Evolutionary conservation across 1,140 invertebrate genomes (phyloP), one percentile per base, ranked within the genome.

Genomic region (Pararge aegeria): DNA sequence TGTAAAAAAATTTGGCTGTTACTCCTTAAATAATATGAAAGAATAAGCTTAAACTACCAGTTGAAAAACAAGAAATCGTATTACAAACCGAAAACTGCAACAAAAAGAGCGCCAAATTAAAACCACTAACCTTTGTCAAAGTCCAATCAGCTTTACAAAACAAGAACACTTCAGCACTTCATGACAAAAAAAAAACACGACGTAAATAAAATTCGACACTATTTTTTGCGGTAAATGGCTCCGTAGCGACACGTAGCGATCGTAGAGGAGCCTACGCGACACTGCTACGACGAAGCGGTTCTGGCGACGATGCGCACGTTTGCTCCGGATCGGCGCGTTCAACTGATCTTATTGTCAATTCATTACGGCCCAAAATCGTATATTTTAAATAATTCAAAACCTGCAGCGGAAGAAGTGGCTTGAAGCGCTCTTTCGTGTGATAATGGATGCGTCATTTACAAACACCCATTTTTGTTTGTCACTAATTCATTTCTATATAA

Each of bases 241-340:
- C 49, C 67, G 75, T 76, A 79, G 71, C 73, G 62, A 58, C 59
- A 78, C 81, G 81, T 79, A 79, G 75, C 71, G 65, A 50, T 70
- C 66, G 71, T 68, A 61, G 68, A 27, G 60, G 49, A 52, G 70
- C 71, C 81, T 82, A 78, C 79, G 75, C 74, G 71, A 57, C 61
- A 84, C 81, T 84, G 75, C 73, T 73, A 74, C 69, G 70, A 53
- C 59, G 53, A 40, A 34, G 24, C 49, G 42, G 34, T 24, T 29
- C 37, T 9, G 12, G 24, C 54, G 13, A 34, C 53, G 37, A 52
- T 68, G 66, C 66, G 66, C 66, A 64, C 66, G 62, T 62, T 68
- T 64, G 55, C 52, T 21, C 30, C 46, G 55, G 27, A 27, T 24
- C 40, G 29, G 37, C 48, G 34, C 40, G 55, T 38, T 24, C 54